A percentile compares a stretch with the other conserved stretches of the same genome.
These are phyloP conservation scores for Enteromius afrohamiltoni DNA, from an alignment of 2,797 vertebrate genomes.

Conservation along the genomic window DNA sequence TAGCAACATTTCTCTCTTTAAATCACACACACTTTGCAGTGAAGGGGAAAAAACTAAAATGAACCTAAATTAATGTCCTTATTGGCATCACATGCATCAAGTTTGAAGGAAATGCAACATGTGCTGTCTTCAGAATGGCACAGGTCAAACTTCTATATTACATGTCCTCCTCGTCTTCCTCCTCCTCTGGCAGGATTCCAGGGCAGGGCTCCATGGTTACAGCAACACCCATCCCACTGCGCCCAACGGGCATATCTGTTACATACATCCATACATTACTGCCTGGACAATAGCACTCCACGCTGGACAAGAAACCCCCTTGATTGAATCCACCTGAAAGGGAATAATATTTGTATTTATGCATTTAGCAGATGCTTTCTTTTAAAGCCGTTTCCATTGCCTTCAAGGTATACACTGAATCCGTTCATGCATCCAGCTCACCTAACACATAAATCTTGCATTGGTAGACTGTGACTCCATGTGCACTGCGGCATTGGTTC, in stretches of 20 bases:
- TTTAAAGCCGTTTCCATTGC: not conserved
- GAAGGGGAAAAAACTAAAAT: constrained; percentile 6
- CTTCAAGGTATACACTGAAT: not conserved
- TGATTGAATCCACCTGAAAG: constrained; percentile 83
- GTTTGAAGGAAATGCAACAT: not conserved
- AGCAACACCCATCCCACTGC: constrained; percentile 83
- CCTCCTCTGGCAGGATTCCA: constrained; percentile 71
- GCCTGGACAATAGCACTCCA: constrained; percentile 80
- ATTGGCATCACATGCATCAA: constrained; percentile 10
- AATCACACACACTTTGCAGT: constrained; percentile 24
- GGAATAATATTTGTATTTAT: not conserved
- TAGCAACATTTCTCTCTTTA: constrained; percentile 15
- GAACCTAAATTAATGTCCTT: not conserved
- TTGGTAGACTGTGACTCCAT: constrained; percentile 76
- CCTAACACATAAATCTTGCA: constrained; percentile 79
- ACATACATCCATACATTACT: constrained; percentile 77
- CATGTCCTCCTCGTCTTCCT: constrained; percentile 62
- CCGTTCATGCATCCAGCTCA: constrained; percentile 57
- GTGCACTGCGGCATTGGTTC: constrained; percentile 80
- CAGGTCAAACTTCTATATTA: constrained; percentile 10
- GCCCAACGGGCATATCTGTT: constrained; percentile 75
- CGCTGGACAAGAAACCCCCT: constrained; percentile 79
- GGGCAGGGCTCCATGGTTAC: constrained; percentile 89
- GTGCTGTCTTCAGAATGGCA: constrained; percentile 27
- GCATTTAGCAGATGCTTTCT: not conserved